Base-by-base conservation (phyloP, 2,888 invertebrate species). In the Gandaritis pyraliata region DNA sequence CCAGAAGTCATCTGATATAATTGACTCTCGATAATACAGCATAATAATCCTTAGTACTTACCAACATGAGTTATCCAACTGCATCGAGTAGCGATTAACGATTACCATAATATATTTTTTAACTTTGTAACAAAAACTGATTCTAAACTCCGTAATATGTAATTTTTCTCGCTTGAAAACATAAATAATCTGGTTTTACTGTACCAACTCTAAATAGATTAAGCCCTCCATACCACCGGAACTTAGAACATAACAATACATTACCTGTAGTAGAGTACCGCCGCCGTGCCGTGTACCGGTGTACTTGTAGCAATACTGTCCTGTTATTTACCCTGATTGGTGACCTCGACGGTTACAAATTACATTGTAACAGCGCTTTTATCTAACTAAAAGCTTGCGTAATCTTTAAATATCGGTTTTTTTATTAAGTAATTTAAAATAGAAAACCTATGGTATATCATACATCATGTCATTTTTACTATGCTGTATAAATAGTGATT, bases 251-350 rank as follows among this genome's bases (percentile, higher is more conserved):
- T 58, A 54, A 64, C 64, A 62, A 67, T 66, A 59, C 18, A 65
- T 65, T 36, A n/a, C 45, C 23, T 46, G 45, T 48, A 46, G 46
- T 46, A 38, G 15, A 54, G 10, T 55, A 51, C 51, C 55, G 50
- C 51, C 55, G 50, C 16, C 16, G 56, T 56, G 39, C 43, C 43
- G 13, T 18, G 30, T 56, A 50, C 13, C 38, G 65, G 47, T 43
- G 46, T 50, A 56, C 39, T 49, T 29, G 53, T 51, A 47, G 46
- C 58, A 47, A 43, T 61, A 61, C 45, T 47, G 48, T 15, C 56
- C 59, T 58, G 54, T 64, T 29, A 56, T 33, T 59, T 52, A 62
- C 66, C 29, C 36, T 66, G 64, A 68, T 66, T 52, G 61, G 68
- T 60, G 62, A 62, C 58, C 60, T 48, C 39, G 46, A 50, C 18